A percentile compares a stretch with the other conserved stretches of the same genome.
Conservation (phyloP, 2,797 vertebrate genomes). For the Ptychobarbus kaznakovi region DNA sequence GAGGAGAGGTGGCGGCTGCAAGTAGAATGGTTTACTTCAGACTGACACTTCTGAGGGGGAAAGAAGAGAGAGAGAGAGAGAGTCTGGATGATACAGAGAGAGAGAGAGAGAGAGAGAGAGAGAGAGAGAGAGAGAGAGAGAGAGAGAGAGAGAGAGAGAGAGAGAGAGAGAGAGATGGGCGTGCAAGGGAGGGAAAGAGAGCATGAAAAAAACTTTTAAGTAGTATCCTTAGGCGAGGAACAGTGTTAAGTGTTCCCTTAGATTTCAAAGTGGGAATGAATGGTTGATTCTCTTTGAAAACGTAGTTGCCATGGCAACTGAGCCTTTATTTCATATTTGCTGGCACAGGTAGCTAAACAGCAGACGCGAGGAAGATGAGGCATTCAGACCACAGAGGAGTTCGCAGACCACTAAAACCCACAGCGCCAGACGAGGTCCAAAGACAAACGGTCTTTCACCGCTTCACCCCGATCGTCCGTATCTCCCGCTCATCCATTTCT, state of each 20-base stretch:
- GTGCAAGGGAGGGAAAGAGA: slow-evolving; percentile 15
- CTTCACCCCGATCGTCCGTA: neutral
- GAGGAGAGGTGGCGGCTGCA: slow-evolving; percentile 44
- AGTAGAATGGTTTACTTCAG: slow-evolving; percentile 52
- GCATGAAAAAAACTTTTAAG: slow-evolving; percentile 68
- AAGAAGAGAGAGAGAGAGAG: slow-evolving; percentile 57
- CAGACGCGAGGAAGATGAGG: slow-evolving; percentile 52
- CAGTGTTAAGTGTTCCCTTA: slow-evolving; percentile 80
- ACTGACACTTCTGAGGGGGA: slow-evolving; percentile 59
- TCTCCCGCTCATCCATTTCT: slow-evolving; percentile 12
- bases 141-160: slow-evolving; percentile 38
- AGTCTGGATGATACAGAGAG: slow-evolving; percentile 41
- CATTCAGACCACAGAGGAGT: slow-evolving; percentile 42
- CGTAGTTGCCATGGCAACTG: slow-evolving; percentile 81
- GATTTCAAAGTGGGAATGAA: slow-evolving; percentile 78
- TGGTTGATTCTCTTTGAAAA: slow-evolving; percentile 79
- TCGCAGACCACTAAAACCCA: slow-evolving; percentile 23
- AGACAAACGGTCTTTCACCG: slow-evolving; percentile 32
- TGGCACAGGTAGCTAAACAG: slow-evolving; percentile 64
- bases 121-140: slow-evolving; percentile 44
- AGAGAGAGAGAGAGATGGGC: slow-evolving; percentile 38
- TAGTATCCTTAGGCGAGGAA: slow-evolving; percentile 76
- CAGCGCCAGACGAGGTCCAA: slow-evolving; percentile 19
- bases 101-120: slow-evolving; percentile 39
- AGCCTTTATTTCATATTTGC: slow-evolving; percentile 72